Base-by-base conservation (phyloP, 2,797 vertebrate genomes). In the Austrolebias charrua region DNA sequence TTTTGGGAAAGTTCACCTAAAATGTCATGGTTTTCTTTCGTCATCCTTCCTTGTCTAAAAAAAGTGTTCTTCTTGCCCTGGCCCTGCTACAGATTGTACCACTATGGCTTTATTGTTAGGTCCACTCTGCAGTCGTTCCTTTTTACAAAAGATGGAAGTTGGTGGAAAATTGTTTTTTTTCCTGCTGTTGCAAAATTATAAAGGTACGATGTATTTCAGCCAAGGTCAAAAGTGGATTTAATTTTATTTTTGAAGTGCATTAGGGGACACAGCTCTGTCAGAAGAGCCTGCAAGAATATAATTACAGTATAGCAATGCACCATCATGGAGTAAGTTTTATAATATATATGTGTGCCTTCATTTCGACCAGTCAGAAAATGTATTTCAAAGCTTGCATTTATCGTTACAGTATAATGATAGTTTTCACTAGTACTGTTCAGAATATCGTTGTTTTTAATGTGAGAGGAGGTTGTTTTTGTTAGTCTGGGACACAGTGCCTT, bases 161-260 rank as follows among this genome's bases (percentile, higher is more conserved):
- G 38, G 20, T 55, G 54, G 56, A 58, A 62, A 29, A 3, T 12
- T 28, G 35, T 35, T 50, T 19, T 62, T 10, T 53, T 16, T 49
- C 33, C 10, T 38, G 8, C 10, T 38, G 9, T 38, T 11, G 10
- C 56, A 33, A 16, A 63, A 13, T 45, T 48, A 15, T 63, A 40
- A 10, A 46, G 40, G 9, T 33, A 20, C 66, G 54, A 16, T 45
- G 13, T 35, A 20, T 53, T 38, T 8, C 57, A 62, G 15, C 19
- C 43, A 61, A 49, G 57, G 43, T 18, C 11, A 24, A 12, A 45
- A 38, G 61, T 16, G 8, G 14, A 12, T 18, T 15, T 18, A 51
- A 59, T 33, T 2, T 40, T 47, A 35, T 60, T 66, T 20, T 16
- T 55, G 15, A 55, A n/a, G 29, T 51, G 42, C 19, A 12, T 10